phyloP scores from a whole-genome alignment of 2,113 vertebrate genomes.

The Octodon degus region DNA sequence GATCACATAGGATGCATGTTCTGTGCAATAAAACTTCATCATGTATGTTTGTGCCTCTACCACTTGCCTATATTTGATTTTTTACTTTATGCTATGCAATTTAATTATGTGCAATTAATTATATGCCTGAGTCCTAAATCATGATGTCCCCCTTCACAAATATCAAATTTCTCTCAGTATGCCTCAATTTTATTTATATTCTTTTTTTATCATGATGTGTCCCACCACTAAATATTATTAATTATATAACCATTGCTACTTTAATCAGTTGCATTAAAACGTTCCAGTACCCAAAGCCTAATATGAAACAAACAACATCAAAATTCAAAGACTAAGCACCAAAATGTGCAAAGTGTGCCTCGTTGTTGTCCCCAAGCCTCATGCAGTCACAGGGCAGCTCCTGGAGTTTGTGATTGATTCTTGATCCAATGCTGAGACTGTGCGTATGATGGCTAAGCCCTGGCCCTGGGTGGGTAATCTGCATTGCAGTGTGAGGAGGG shows the following conservation, averaged over 20 bases:
- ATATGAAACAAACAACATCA: constrained; percentile 4
- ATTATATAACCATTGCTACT: not conserved
- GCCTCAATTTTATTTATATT: not conserved
- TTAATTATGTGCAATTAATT: constrained; percentile 3
- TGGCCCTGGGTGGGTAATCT: no score
- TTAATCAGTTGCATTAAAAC: constrained; percentile 36
- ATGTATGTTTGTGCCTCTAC: not conserved
- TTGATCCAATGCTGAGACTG: no score
- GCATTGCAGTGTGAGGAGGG: no score
- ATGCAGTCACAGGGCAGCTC: no score
- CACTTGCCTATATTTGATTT: not conserved
- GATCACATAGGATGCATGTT: not conserved
- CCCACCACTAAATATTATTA: not conserved
- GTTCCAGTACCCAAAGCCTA: not conserved
- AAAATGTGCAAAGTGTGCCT: not conserved
- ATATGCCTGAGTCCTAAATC: not conserved
- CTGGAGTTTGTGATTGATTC: no score
- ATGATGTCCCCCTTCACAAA: not conserved
- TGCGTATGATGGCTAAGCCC: no score
- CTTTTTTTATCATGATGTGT: not conserved
- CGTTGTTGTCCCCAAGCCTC: no score
- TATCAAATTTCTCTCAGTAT: not conserved
- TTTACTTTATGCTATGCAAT: not conserved
- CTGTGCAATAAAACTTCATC: not conserved
- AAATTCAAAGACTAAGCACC: not conserved